Percentiles rank a stretch among this genome's conserved stretches.
phyloP scores from a whole-genome alignment of 2,888 invertebrate genomes.

The Calliopum simillimum region DNA sequence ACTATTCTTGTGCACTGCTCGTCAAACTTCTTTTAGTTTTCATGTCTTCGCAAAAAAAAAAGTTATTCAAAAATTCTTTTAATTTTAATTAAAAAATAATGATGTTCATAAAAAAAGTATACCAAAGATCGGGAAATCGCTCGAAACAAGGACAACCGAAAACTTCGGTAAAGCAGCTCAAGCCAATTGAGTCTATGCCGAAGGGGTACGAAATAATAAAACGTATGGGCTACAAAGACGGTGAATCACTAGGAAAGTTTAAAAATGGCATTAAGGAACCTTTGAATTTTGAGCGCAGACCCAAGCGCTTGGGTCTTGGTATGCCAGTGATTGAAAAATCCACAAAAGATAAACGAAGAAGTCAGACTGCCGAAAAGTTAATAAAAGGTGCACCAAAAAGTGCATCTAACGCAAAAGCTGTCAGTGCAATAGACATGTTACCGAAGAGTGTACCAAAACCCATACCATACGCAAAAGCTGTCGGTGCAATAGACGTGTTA shows the following conservation, averaged over 20 bases:
- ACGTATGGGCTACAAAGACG: conserved; percentile 45
- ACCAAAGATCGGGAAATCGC: neutral
- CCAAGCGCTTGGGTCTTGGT: conserved; percentile 41
- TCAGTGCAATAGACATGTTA: neutral
- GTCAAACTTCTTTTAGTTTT: too few species aligned
- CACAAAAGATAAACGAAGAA: neutral
- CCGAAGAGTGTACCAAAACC: neutral
- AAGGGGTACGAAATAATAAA: conserved; percentile 39
- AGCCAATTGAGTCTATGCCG: conserved; percentile 35
- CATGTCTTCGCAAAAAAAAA: too few species aligned
- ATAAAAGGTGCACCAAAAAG: neutral
- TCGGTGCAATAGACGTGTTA: too few species aligned
- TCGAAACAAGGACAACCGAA: neutral
- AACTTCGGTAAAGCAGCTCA: conserved; percentile 15
- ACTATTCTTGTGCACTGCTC: too few species aligned
- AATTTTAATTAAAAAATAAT: too few species aligned
- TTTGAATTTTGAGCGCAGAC: conserved; percentile 19
- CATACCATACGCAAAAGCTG: neutral
- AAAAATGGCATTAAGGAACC: conserved; percentile 37
- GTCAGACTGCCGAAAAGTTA: neutral
- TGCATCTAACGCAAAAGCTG: too few species aligned
- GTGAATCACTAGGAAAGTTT: conserved; percentile 40
- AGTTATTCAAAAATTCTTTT: too few species aligned
- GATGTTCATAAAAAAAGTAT: too few species aligned
- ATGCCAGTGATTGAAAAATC: neutral